Evolutionary conservation across 2,888 invertebrate species (phyloP).

Genomic region (Philhelius pedissequus): DNA sequence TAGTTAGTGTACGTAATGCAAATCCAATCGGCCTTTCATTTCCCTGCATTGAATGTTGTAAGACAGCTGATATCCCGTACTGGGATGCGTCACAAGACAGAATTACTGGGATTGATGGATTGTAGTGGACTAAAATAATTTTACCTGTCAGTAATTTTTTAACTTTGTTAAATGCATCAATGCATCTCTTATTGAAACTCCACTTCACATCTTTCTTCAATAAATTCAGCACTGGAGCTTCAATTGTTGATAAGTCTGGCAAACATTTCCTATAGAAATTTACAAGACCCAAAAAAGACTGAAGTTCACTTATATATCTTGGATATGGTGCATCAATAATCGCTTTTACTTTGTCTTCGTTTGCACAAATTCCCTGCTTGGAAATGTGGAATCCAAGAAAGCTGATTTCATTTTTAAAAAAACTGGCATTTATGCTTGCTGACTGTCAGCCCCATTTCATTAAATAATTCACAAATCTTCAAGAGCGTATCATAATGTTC

Average conservation of each 20-base stretch:
- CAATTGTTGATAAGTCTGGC: not conserved
- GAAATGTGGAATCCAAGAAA: not conserved
- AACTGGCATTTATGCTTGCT: not conserved
- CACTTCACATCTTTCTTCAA: not conserved
- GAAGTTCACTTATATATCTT: not conserved
- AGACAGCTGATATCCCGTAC: not conserved
- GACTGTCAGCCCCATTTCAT: not conserved
- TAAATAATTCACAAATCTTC: not conserved
- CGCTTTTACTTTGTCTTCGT: not conserved
- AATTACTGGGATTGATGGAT: not conserved
- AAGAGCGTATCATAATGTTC: not conserved
- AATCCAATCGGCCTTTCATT: not conserved
- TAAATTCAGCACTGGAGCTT: not conserved
- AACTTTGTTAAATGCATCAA: not conserved
- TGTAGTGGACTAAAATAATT: not conserved
- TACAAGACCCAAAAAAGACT: not conserved
- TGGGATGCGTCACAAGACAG: not conserved
- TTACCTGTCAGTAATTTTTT: not conserved
- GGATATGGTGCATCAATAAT: not conserved
- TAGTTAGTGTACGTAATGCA: not conserved
- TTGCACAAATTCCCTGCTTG: not conserved
- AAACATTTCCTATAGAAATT: not conserved
- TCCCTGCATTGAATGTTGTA: not conserved
- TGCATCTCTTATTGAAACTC: not conserved
- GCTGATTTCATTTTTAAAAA: not conserved